phyloP scores from a whole-genome alignment of 1,140 invertebrate species.

The Meloidogyne hapla region DNA sequence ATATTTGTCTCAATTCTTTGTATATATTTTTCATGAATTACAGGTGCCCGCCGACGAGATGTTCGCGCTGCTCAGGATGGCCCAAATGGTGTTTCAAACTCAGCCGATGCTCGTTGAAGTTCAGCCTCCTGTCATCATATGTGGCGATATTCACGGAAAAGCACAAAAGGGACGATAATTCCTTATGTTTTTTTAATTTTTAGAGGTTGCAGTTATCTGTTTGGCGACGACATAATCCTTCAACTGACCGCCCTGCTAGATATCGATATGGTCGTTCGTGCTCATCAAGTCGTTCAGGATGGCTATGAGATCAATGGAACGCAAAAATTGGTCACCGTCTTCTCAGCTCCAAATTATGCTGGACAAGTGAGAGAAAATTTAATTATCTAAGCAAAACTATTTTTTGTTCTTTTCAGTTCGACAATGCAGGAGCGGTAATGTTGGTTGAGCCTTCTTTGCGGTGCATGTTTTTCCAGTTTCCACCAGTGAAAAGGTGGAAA shows the following conservation, averaged over 20 bases:
- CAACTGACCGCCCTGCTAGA: background rate
- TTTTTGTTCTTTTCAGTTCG: background rate
- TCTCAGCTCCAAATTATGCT: background rate
- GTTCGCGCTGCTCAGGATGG: conserved; percentile 15
- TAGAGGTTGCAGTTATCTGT: conserved; percentile 13
- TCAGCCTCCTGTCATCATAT: conserved; percentile 94
- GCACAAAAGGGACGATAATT: background rate
- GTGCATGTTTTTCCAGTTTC: background rate
- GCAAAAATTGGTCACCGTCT: background rate
- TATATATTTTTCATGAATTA: background rate
- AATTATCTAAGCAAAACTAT: no score
- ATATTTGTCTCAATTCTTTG: background rate
- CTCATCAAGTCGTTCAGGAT: conserved; percentile 16
- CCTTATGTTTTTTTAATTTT: background rate
- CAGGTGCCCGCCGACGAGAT: conserved; percentile 20
- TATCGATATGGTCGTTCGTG: conserved; percentile 12
- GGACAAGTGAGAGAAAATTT: background rate
- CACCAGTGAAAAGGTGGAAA: background rate
- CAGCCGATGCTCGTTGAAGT: conserved; percentile 97
- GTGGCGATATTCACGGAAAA: conserved; percentile 98
- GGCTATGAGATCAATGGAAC: background rate
- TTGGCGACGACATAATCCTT: conserved; percentile 24
- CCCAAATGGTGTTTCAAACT: conserved; percentile 86
- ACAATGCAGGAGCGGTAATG: background rate
- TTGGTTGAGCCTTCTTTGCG: background rate